Base-by-base conservation (phyloP, 2,797 vertebrate genomes). In the Falco columbarius region DNA sequence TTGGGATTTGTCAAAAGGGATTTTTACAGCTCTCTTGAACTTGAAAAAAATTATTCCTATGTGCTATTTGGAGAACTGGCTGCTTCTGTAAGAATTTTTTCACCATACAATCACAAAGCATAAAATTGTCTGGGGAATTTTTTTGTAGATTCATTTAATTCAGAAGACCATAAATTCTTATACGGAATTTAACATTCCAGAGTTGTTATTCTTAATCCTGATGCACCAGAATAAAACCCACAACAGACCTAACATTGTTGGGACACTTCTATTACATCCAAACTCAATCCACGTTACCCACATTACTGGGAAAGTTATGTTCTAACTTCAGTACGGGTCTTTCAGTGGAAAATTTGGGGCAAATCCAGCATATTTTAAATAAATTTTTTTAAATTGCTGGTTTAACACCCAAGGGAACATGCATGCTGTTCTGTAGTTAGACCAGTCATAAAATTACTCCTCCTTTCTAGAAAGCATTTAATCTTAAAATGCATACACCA, bases 11-110 rank as follows among this genome's bases (percentile, higher is more conserved):
- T 91, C 71, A 92, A 85, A 88, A 82, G 14, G 20, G 46, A 89
- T 84, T 92, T 94, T 82, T 71, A 85, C 61, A 92, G 59, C 42
- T n/a, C 73, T 32, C 55, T 90, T 61, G 70, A 92, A 72, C 59
- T 16, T 54, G 12, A 58, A 1, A 3, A 73, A 86, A 71, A 66
- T 24, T 6, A 84, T 89, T 86, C 61, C 52, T 47, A 73, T 10
- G 19, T 67, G 24, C 42, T 89, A 3, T n/a, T 54, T 66, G 62
- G 52, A 92, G 32, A 92, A 73, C 3, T 55, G 14, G 26, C 34
- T 74, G 71, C 4, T 83, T 73, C 65, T 58, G 20, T n/a, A 32
- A 68, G 46, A 93, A 46, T 52, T 88, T 61, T 68, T 93, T 82
- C 71, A 81, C 42, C 11, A 16, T 51, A 42, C 0, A 7, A 84